phyloP scores from a whole-genome alignment of 2,113 vertebrate genomes.

The Siniperca chuatsi region DNA sequence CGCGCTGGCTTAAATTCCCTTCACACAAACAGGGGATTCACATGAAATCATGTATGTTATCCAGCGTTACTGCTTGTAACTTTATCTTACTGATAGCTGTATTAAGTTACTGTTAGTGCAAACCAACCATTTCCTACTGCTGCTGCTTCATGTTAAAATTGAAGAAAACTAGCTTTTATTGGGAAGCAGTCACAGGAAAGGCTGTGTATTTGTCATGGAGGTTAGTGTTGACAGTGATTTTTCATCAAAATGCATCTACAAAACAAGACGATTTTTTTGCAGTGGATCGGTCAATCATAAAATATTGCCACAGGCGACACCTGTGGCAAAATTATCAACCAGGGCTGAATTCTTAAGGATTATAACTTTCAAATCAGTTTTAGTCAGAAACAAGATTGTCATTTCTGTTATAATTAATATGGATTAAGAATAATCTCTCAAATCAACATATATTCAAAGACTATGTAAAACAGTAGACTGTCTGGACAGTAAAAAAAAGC shows the following conservation, averaged over 20 bases:
- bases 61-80: neutral
- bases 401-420: neutral
- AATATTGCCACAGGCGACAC: neutral
- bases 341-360: neutral
- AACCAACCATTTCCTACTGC: neutral
- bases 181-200: neutral
- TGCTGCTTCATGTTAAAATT: neutral
- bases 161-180: neutral
- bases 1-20: neutral
- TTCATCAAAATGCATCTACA: neutral
- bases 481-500: neutral
- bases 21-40: neutral
- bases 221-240: neutral
- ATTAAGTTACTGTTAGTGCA: neutral
- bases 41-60: neutral
- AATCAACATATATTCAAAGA: neutral
- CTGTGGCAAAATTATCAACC: neutral
- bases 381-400: neutral
- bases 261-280: neutral
- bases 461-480: neutral
- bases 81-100: neutral
- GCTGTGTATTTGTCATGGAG: neutral
- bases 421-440: neutral
- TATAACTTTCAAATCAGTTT: neutral
- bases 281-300: neutral